Evolutionary conservation across 2,888 invertebrate species (phyloP).

Genomic region (Campoletis raptor): DNA sequence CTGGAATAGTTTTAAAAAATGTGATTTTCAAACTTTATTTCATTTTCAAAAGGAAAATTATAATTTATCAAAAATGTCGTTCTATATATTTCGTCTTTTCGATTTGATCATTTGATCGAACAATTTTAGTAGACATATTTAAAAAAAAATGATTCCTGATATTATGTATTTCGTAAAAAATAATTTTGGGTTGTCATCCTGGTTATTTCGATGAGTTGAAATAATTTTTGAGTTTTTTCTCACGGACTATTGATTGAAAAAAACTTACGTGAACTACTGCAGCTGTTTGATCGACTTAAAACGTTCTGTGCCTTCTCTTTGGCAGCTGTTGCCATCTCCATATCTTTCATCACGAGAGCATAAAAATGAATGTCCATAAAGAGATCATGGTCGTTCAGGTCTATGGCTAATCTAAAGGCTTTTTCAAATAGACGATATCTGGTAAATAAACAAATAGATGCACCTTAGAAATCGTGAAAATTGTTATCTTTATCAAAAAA

Average conservation of each 20-base stretch:
- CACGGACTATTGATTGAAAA: background rate
- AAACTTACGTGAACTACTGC: slow-evolving; percentile 82
- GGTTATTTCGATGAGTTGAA: background rate
- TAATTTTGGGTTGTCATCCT: no score
- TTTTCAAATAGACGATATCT: slow-evolving; percentile 92
- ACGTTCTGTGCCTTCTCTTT: slow-evolving; percentile 88
- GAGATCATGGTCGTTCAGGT: slow-evolving; percentile 94
- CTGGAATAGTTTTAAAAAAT: slow-evolving; percentile 80
- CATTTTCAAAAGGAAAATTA: no score
- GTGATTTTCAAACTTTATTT: background rate
- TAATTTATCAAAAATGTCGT: no score
- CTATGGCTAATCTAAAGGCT: slow-evolving; percentile 94
- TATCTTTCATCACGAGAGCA: slow-evolving; percentile 88
- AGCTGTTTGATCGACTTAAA: slow-evolving; percentile 83
- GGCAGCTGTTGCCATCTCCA: slow-evolving; percentile 89
- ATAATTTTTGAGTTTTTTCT: background rate
- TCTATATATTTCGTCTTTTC: background rate
- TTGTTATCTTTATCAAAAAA: background rate
- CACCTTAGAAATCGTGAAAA: background rate
- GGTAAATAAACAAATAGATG: slow-evolving; percentile 8
- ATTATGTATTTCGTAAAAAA: background rate
- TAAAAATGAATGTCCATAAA: slow-evolving; percentile 94
- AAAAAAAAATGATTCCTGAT: background rate
- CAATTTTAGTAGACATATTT: background rate
- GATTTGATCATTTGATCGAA: background rate